Conservation (phyloP, 1,140 invertebrate genomes). For the Cydia strobilella region DNA sequence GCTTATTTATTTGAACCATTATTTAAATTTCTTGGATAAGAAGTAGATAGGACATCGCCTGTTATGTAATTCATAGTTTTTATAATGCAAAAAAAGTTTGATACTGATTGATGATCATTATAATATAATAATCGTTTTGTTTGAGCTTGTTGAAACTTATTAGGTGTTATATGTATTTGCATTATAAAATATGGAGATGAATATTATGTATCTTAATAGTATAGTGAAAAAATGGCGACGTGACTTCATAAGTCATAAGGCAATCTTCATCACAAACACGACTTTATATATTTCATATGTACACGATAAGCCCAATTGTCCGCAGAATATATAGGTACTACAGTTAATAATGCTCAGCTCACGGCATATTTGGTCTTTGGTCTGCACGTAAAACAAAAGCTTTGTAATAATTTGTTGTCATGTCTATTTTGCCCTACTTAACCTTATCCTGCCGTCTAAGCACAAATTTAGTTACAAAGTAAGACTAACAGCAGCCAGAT, state of each 20-base stretch:
- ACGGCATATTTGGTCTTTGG: neutral
- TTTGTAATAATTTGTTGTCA: slow-evolving; percentile 3
- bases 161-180: slow-evolving; percentile 29
- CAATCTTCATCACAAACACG: neutral
- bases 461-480: slow-evolving; percentile 3
- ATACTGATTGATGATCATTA: slow-evolving; percentile 21
- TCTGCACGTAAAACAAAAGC: neutral
- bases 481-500: neutral
- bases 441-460: neutral
- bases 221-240: slow-evolving; percentile 2
- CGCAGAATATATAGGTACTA: neutral
- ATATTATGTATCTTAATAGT: slow-evolving; percentile 8
- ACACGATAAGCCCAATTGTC: neutral
- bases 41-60: neutral
- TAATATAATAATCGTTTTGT: slow-evolving; percentile 18
- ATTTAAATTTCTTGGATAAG: neutral
- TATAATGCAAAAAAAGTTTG: slow-evolving; percentile 4
- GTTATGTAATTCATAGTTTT: neutral
- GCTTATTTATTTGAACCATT: neutral
- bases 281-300: neutral
- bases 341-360: neutral
- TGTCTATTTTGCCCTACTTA: neutral
- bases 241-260: neutral
- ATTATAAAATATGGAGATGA: slow-evolving; percentile 20
- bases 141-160: slow-evolving; percentile 28